Base-by-base conservation (phyloP, 2,113 vertebrate species). In the Spilogale gracilis region DNA sequence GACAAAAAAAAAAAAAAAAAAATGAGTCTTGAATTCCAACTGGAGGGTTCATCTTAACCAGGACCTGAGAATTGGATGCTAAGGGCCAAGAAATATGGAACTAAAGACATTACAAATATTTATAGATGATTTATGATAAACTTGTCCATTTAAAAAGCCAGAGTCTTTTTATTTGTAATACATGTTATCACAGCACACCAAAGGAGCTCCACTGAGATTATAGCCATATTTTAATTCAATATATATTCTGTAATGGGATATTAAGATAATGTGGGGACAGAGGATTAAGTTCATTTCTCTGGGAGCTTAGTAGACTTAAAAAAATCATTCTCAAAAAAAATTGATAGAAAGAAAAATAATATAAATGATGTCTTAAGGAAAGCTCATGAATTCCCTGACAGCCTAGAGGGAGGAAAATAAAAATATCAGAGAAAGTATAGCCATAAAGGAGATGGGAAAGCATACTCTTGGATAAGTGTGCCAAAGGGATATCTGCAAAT, bases 81-180 rank as follows among this genome's bases (percentile, higher is more conserved):
- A 86, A 88, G 54, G 32, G 13, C 63, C 82, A 93, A 76, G 4
- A 48, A 92, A 78, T 73, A 88, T 27, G 30, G 3, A 61, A 80
- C 4, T 56, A 69, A 88, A 90, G 13, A 78, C 58, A 81, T 30
- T 25, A 3, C 8, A 20, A 83, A 16, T 80, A 90, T 87, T 97
- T 82, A 48, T 54, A 56, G 56, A 45, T 90, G 27, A 93, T 86
- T 97, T 94, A 38, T 73, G 76, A 94, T 86, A 93, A 95, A 81
- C 2, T 21, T 56, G 56, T 71, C 17, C 79, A 81, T 78, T 20
- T 82, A 67, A 87, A 95, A 79, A 76, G 8, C 18, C 32, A 97
- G 54, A 43, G 32, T 82, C 21, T 89, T 95, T 88, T 16, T 67
- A 52, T 60, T 82, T 96, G 9, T 52, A 52, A 60, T n/a, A 60